Percentiles rank a stretch among this genome's conserved stretches.
These are phyloP conservation scores for Lates japonicus DNA, from an alignment of 2,797 vertebrate genomes.

Conservation along the genomic window DNA sequence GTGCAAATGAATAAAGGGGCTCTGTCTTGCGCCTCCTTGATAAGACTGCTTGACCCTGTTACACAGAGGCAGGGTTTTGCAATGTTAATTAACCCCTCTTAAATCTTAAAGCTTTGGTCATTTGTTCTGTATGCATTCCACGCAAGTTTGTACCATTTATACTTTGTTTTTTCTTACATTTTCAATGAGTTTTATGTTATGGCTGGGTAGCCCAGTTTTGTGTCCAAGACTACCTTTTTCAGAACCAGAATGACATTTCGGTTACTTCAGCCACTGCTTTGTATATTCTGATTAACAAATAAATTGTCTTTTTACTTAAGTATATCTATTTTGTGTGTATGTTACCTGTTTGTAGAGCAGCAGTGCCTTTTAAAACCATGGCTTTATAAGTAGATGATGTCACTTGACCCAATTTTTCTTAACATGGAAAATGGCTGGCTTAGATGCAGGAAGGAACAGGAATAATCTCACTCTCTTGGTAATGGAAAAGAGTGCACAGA, in stretches of 20 bases:
- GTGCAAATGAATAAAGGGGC: conserved; percentile 81
- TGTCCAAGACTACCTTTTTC: conserved; percentile 84
- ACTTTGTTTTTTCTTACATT: conserved; percentile 81
- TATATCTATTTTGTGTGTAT: conserved; percentile 43
- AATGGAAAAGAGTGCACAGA: conserved; percentile 64
- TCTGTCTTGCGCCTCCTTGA: conserved; percentile 72
- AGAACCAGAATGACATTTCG: conserved; percentile 84
- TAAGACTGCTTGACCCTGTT: conserved; percentile 74
- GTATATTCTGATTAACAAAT: conserved; percentile 94
- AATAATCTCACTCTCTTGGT: conserved; percentile 64
- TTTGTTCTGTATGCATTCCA: conserved; percentile 89
- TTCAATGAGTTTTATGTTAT: conserved; percentile 83
- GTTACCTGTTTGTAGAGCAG: conserved; percentile 9
- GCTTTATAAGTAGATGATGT: conserved; percentile 66
- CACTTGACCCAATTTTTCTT: conserved; percentile 77
- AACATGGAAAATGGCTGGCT: conserved; percentile 80
- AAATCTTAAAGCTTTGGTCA: conserved; percentile 89
- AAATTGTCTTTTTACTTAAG: conserved; percentile 90
- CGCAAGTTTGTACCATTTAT: conserved; percentile 87
- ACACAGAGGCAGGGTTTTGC: conserved; percentile 73
- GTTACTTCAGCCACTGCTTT: conserved; percentile 92
- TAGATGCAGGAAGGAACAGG: conserved; percentile 60
- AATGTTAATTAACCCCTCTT: conserved; percentile 90
- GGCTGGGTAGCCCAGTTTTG: conserved; percentile 84
- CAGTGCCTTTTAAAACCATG: conserved; percentile 20